Evolutionary conservation across 2,888 invertebrate genomes (phyloP).

Genomic region (Agrochola litura): DNA sequence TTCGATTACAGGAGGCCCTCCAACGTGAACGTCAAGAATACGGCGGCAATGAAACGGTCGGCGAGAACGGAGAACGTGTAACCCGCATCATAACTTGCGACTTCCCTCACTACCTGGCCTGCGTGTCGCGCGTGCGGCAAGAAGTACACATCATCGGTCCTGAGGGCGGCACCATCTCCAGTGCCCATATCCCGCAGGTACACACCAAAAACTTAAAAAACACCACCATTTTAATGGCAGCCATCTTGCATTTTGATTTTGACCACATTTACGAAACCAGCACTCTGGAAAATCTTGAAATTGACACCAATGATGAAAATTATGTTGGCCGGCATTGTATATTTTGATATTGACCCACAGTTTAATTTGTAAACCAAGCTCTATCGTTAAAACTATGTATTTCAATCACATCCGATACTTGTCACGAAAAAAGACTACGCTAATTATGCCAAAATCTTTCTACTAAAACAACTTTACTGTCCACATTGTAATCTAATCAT

Average conservation of each 20-base stretch:
- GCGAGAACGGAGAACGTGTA: constrained; percentile 95
- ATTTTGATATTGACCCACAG: neutral
- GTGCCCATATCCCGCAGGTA: constrained; percentile 96
- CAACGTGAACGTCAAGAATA: constrained; percentile 97
- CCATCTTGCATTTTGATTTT: neutral
- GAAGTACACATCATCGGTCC: constrained; percentile 99
- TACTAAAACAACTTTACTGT: neutral
- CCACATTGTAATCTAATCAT: neutral
- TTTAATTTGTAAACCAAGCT: neutral
- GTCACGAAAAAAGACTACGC: neutral
- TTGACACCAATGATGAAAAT: neutral
- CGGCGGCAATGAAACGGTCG: constrained; percentile 83
- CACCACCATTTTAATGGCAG: neutral
- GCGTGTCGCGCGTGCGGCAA: constrained; percentile 98
- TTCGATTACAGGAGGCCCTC: constrained; percentile 91
- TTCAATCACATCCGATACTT: neutral
- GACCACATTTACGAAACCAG: neutral
- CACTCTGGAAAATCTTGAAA: neutral
- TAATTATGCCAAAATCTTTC: neutral
- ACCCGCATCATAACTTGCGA: constrained; percentile 98
- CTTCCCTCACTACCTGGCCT: constrained; percentile 99
- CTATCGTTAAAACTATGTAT: neutral
- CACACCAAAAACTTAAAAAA: neutral
- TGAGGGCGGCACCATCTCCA: constrained; percentile 99
- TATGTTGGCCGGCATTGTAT: neutral